Conservation (phyloP, 23 tunicate genomes). For the Halocynthia roretzi region DNA sequence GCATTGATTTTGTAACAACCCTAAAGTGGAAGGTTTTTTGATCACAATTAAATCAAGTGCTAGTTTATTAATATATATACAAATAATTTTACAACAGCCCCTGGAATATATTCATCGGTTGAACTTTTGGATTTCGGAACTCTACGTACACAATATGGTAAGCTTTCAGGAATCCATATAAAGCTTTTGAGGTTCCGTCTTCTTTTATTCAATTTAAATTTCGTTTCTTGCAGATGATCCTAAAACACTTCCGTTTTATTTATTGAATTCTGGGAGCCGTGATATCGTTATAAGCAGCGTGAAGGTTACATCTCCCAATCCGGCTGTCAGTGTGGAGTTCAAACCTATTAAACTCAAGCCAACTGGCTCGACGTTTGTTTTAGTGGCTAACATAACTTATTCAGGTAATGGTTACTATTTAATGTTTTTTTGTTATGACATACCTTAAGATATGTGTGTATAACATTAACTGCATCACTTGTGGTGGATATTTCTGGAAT, state of each 20-base stretch:
- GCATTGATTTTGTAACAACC: no score
- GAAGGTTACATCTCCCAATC: conserved; percentile 32
- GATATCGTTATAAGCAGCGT: conserved; percentile 57
- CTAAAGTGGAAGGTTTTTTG: no score
- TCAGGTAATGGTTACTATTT: conserved; percentile 31
- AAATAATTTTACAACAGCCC: conserved; percentile 41
- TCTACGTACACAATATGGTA: conserved; percentile 34
- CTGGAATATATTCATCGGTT: conserved; percentile 76
- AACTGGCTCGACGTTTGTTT: conserved; percentile 42
- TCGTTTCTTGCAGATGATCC: conserved; percentile 47
- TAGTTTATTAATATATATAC: background rate
- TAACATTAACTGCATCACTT: no score
- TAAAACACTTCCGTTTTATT: conserved; percentile 55
- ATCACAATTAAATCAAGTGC: no score
- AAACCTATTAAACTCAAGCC: conserved; percentile 44
- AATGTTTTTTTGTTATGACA: background rate
- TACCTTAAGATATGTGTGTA: no score
- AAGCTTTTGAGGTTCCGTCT: no score
- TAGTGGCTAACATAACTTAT: conserved; percentile 79
- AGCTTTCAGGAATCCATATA: background rate
- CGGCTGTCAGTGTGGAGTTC: conserved; percentile 58
- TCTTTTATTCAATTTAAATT: no score
- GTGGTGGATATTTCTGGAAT: background rate
- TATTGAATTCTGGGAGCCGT: conserved; percentile 72
- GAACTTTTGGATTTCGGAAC: conserved; percentile 85